These are phyloP conservation scores for Apis mellifera DNA, from an alignment of 1,140 invertebrate species.

Conservation along the genomic window DNA sequence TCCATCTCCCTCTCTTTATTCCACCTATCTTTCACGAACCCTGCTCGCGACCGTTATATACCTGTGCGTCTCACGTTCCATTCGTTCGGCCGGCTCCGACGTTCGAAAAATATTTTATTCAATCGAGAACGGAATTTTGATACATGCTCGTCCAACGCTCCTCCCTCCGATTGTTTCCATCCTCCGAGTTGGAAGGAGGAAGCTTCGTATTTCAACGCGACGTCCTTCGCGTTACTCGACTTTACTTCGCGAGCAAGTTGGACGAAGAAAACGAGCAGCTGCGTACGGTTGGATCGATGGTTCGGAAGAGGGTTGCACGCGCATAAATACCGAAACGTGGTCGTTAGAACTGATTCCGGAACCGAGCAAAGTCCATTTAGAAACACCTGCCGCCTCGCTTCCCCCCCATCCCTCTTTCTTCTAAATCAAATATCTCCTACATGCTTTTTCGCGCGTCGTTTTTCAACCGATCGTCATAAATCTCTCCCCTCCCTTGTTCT, in stretches of 20 bases:
- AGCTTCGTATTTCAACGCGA: conserved; percentile 23
- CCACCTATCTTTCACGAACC: neutral
- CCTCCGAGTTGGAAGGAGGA: neutral
- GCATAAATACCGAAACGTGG: conserved; percentile 65
- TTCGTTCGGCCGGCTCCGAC: too few species aligned
- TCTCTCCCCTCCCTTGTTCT: too few species aligned
- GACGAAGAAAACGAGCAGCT: conserved; percentile 32
- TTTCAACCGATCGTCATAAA: neutral
- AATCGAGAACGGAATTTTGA: neutral
- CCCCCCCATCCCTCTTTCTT: neutral
- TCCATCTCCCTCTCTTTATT: neutral
- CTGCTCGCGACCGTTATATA: neutral
- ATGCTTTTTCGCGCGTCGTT: neutral
- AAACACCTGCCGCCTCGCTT: conserved; percentile 50
- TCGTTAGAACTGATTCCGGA: conserved; percentile 56
- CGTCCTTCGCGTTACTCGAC: conserved; percentile 13
- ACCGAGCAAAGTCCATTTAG: conserved; percentile 46
- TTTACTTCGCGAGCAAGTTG: neutral
- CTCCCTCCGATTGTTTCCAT: neutral
- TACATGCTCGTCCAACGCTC: neutral
- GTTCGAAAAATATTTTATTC: neutral
- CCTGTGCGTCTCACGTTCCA: neutral
- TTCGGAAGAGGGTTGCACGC: conserved; percentile 41
- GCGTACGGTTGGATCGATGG: conserved; percentile 41
- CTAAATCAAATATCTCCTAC: neutral